Percentiles rank a stretch among this genome's conserved stretches.
Conservation (phyloP, 2,888 invertebrate genomes). For the Pandemis cinnamomeana region DNA sequence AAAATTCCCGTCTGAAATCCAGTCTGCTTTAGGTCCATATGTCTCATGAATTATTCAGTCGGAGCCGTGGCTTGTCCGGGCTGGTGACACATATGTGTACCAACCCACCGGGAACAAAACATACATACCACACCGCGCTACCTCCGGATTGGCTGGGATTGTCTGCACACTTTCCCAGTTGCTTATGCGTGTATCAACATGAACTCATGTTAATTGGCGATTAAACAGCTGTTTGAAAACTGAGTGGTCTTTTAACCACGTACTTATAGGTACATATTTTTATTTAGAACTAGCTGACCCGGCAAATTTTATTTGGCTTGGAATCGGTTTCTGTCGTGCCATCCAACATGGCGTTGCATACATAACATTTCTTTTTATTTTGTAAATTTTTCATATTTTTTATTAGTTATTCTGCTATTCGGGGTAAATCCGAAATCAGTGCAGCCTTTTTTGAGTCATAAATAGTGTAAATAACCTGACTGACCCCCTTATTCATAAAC, state of each 20-base stretch:
- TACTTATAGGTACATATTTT: no score
- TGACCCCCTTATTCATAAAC: no score
- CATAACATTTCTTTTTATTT: no score
- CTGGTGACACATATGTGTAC: constrained; percentile 44
- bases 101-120: constrained; percentile 24
- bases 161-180: constrained; percentile 15
- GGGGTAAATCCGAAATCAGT: no score
- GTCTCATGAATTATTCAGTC: constrained; percentile 82
- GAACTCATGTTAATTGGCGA: constrained; percentile 22
- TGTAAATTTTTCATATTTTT: no score
- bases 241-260: neutral
- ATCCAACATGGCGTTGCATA: no score
- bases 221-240: constrained; percentile 5
- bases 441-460: no score
- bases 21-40: constrained; percentile 83
- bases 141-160: constrained; percentile 2
- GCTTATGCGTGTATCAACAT: constrained; percentile 27
- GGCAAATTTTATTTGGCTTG: no score
- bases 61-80: constrained; percentile 72
- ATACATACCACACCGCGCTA: constrained; percentile 17
- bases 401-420: no score
- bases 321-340: no score
- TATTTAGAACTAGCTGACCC: no score
- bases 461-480: no score
- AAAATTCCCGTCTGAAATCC: constrained; percentile 82